Percentiles rank a stretch among this genome's conserved stretches.
phyloP scores from a whole-genome alignment of 1,140 invertebrate genomes.

The Drosophila littoralis region DNA sequence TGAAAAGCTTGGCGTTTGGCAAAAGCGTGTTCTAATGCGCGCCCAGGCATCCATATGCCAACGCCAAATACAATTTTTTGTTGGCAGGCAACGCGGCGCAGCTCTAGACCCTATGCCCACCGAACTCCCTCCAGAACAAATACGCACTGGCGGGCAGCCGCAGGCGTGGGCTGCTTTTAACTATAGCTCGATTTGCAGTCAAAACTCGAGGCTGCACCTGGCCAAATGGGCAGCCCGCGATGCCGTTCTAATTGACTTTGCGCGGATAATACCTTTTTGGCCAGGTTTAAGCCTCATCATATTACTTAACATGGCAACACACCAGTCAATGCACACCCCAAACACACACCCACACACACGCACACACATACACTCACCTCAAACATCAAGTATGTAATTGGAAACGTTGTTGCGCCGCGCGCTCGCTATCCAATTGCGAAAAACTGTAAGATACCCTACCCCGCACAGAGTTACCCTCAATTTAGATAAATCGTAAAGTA shows the following conservation, averaged over 20 bases:
- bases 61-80: conserved; percentile 67
- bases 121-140: conserved; percentile 31
- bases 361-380: conserved; percentile 2
- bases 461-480: neutral
- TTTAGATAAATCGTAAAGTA: neutral
- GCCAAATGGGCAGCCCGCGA: conserved; percentile 11
- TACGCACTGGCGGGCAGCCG: conserved; percentile 45
- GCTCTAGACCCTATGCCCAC: neutral
- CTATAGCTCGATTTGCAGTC: neutral
- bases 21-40: conserved; percentile 40
- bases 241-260: conserved; percentile 72
- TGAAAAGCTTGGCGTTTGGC: conserved; percentile 24
- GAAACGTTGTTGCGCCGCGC: conserved; percentile 7
- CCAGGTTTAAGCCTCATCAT: conserved; percentile 71
- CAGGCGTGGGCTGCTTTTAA: conserved; percentile 25
- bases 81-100: neutral
- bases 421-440: conserved; percentile 13
- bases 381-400: conserved; percentile 39
- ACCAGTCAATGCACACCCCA: conserved; percentile 11
- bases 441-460: conserved; percentile 17
- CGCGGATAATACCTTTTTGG: conserved; percentile 70
- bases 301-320: conserved; percentile 53
- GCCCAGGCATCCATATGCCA: conserved; percentile 45
- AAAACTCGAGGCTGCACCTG: neutral
- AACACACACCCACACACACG: neutral